Percentiles rank a stretch among this genome's conserved stretches.
phyloP scores from a whole-genome alignment of 2,797 vertebrate genomes.

The Pempheris klunzingeri region DNA sequence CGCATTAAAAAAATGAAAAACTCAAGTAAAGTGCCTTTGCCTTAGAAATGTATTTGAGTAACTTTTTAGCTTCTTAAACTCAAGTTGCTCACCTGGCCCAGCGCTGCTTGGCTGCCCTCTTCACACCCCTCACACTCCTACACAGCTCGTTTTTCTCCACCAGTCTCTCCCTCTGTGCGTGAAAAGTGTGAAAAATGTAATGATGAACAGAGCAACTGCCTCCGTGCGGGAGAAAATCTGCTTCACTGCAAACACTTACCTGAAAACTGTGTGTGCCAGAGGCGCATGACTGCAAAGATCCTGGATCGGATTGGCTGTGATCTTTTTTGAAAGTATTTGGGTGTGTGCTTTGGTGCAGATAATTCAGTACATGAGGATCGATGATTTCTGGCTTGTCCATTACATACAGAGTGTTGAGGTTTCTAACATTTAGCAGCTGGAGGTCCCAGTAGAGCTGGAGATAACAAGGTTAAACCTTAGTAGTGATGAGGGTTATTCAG shows the following conservation, averaged over 20 bases:
- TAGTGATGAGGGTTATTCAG: background rate
- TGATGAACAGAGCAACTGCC: background rate
- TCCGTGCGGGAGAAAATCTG: background rate
- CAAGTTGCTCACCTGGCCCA: constrained; percentile 74
- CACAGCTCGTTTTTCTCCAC: constrained; percentile 6
- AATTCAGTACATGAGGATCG: constrained; percentile 11
- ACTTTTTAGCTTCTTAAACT: background rate
- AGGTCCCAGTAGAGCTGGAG: constrained; percentile 84
- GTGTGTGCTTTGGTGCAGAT: constrained; percentile 25
- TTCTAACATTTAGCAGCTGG: constrained; percentile 78
- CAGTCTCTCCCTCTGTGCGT: constrained; percentile 21
- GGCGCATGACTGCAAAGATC: background rate
- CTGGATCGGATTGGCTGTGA: constrained; percentile 20
- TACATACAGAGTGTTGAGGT: constrained; percentile 36
- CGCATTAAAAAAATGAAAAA: background rate
- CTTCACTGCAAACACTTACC: constrained; percentile 31
- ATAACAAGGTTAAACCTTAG: constrained; percentile 16
- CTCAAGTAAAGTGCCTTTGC: background rate
- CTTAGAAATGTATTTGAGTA: background rate
- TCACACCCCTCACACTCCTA: constrained; percentile 19
- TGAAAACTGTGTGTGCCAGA: constrained; percentile 9
- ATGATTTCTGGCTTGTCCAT: constrained; percentile 7
- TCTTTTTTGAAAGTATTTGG: background rate
- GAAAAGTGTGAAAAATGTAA: constrained; percentile 9
- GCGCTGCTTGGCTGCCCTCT: constrained; percentile 71